Evolutionary conservation across 2,113 vertebrate genomes (phyloP), one percentile per base, ranked within the genome.

Genomic region (Zosterops hypoxanthus): DNA sequence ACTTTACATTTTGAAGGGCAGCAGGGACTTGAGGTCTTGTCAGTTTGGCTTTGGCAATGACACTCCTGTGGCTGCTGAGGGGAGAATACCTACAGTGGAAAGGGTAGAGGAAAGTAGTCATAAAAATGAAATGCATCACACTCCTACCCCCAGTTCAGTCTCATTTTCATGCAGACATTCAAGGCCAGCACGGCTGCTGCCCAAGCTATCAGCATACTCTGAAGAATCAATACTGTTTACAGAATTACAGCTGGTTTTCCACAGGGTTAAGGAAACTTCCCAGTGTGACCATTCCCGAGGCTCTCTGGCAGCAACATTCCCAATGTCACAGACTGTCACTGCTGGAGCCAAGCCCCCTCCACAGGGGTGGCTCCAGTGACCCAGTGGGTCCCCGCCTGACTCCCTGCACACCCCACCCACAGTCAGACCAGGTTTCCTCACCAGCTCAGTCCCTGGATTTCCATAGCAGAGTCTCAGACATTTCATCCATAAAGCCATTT

Each of bases 401-500:
- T 73, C 69, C 50, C 28, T 82, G 60, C 46, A 46, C 46, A 14
- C 5, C 21, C 36, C 53, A 44, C 60, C 28, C 69, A 50, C 42
- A 29, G 10, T 3, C 46, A 75, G 12, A 52, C 10, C 60, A 66
- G 33, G 12, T 18, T 36, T 57, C 29, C 25, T 57, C 12, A 23
- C 31, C 0, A 0, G 6, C 16, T 17, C 12, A 0, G 1, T 15
- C 8, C 15, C 68, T 66, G 28, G 13, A 25, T n/a, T 60, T 10
- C 60, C 33, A 28, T 0, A 21, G 39, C 36, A 73, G 15, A 52
- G 23, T 0, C n/a, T 7, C 24, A 60, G 1, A 8, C 1, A 0
- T 6, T 0, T 59, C 0, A 2, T 52, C 60, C 50, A 81, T 1
- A 23, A 12, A 15, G 50, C 36, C 50, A 33, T 19, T 72, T 31